Conservation (phyloP, 2,888 invertebrate genomes). For the Torymus auratus region DNA sequence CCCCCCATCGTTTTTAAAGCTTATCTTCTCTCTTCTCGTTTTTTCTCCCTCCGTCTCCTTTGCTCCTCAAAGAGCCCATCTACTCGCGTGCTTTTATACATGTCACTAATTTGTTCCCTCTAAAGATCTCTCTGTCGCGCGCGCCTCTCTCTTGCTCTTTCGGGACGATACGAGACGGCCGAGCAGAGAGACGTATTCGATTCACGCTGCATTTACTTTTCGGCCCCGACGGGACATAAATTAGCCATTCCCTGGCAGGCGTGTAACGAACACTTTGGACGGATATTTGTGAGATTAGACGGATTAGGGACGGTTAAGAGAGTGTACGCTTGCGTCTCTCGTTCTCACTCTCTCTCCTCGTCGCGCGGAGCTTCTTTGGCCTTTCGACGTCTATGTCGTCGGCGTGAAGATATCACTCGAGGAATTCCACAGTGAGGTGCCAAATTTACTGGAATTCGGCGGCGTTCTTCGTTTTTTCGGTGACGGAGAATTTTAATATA, state of each 20-base stretch:
- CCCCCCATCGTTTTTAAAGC: constrained; percentile 3
- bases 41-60: neutral
- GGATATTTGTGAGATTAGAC: constrained; percentile 66
- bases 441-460: constrained; percentile 22
- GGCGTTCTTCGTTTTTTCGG: neutral
- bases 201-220: constrained; percentile 54
- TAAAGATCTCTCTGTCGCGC: neutral
- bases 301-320: constrained; percentile 41
- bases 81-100: constrained; percentile 28
- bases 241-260: constrained; percentile 66
- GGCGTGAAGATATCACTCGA: neutral
- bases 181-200: constrained; percentile 3
- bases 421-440: constrained; percentile 25
- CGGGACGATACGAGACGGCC: neutral
- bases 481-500: constrained; percentile 5
- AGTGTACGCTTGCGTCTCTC: no score
- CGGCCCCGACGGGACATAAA: constrained; percentile 65
- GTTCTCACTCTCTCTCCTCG: no score
- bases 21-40: constrained; percentile 16
- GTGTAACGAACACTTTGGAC: constrained; percentile 64
- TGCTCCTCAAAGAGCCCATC: constrained; percentile 15
- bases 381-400: neutral
- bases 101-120: constrained; percentile 48
- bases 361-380: neutral
- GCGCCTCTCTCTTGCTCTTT: neutral